These are phyloP conservation scores for Musca domestica DNA, from an alignment of 1,140 invertebrate genomes.

Conservation along the genomic window DNA sequence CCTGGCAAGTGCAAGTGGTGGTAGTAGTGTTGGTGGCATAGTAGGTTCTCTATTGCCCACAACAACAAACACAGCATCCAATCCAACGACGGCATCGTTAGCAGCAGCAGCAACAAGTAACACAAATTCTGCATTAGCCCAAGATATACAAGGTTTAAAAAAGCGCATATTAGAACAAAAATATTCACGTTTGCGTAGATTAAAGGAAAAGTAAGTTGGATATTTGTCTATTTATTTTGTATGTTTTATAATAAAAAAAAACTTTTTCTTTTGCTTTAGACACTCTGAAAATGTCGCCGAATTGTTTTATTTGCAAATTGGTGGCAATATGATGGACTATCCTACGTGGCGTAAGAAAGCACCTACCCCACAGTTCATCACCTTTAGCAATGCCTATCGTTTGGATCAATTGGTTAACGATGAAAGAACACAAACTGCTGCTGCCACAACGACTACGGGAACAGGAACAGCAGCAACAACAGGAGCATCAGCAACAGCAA, in stretches of 20 bases:
- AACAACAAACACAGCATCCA: slow-evolving; percentile 3
- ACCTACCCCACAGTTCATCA: slow-evolving; percentile 67
- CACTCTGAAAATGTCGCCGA: slow-evolving; percentile 81
- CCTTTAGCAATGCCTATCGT: slow-evolving; percentile 72
- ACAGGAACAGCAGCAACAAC: neutral
- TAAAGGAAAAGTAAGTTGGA: slow-evolving; percentile 51
- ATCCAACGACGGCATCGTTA: slow-evolving; percentile 2
- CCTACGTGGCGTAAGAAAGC: slow-evolving; percentile 77
- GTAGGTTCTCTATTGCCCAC: slow-evolving; percentile 6
- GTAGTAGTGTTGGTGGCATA: neutral
- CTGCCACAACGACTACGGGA: slow-evolving; percentile 25
- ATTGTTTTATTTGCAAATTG: slow-evolving; percentile 79
- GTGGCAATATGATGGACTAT: slow-evolving; percentile 86
- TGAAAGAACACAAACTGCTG: slow-evolving; percentile 43
- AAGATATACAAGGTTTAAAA: slow-evolving; percentile 48
- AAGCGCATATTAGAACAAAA: slow-evolving; percentile 52
- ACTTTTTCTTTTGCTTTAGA: slow-evolving; percentile 39
- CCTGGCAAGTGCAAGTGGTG: neutral
- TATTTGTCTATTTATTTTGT: neutral
- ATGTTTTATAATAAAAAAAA: neutral
- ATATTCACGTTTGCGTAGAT: slow-evolving; percentile 47
- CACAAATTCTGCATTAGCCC: slow-evolving; percentile 26
- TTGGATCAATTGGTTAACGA: slow-evolving; percentile 63
- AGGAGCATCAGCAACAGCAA: neutral
- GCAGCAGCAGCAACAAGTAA: neutral